These are phyloP conservation scores for Drosophila funebris DNA, from an alignment of 1,140 invertebrate genomes.

Conservation along the genomic window DNA sequence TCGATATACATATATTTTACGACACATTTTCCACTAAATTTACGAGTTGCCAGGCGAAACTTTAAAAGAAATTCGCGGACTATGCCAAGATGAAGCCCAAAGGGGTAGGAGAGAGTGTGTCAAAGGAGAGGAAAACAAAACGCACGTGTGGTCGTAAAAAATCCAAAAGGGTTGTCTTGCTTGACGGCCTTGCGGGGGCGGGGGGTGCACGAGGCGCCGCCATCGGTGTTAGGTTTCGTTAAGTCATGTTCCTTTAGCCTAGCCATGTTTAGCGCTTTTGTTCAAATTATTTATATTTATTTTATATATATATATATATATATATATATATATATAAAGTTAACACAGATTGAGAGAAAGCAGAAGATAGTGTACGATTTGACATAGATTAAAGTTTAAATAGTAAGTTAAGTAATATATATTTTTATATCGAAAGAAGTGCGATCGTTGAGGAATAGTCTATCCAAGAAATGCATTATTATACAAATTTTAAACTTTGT, in stretches of 20 bases:
- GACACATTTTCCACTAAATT: slow-evolving; percentile 56
- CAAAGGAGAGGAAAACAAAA: slow-evolving; percentile 18
- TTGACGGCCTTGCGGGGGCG: neutral
- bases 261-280: too few relatives aligned
- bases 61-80: slow-evolving; percentile 57
- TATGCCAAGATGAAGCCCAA: slow-evolving; percentile 1
- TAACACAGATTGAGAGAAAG: too few relatives aligned
- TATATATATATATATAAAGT: too few relatives aligned
- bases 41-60: slow-evolving; percentile 54
- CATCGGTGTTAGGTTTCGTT: neutral
- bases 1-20: slow-evolving; percentile 45
- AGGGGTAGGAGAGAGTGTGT: neutral
- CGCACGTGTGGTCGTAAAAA: slow-evolving; percentile 58
- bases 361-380: too few relatives aligned
- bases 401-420: too few relatives aligned
- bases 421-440: too few relatives aligned
- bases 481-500: too few relatives aligned
- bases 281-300: too few relatives aligned
- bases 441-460: too few relatives aligned
- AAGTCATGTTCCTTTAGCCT: neutral
- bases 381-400: too few relatives aligned
- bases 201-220: neutral
- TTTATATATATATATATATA: too few relatives aligned
- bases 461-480: too few relatives aligned
- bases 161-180: slow-evolving; percentile 35